A percentile compares a stretch with the other conserved stretches of the same genome.
Conservation (phyloP, 2,113 vertebrate genomes). For the Hydropotes inermis region DNA sequence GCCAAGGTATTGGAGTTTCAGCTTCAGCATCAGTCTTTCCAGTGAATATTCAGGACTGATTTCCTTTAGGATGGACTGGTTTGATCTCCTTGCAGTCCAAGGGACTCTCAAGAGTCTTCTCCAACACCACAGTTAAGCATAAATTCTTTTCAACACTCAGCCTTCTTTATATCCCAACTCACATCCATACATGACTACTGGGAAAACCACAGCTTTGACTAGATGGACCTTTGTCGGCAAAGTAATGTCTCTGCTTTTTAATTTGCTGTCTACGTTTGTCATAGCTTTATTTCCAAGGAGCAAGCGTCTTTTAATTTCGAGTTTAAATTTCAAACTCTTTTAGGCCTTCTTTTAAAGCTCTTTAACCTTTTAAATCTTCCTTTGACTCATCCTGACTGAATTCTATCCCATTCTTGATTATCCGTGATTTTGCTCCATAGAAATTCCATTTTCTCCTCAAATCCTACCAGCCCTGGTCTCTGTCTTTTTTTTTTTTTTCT, state of each 20-base stretch:
- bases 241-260: background rate
- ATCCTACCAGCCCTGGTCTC: background rate
- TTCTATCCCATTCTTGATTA: background rate
- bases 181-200: background rate
- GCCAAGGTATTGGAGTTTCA: background rate
- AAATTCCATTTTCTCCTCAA: background rate
- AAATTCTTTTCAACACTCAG: background rate
- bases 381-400: background rate
- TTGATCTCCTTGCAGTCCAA: background rate
- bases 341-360: background rate
- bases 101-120: background rate
- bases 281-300: background rate
- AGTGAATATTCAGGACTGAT: background rate
- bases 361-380: background rate
- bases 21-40: background rate
- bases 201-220: background rate
- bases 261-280: background rate
- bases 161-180: background rate
- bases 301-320: background rate
- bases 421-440: accelerated
- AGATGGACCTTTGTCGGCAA: background rate
- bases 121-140: background rate
- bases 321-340: background rate
- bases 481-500: background rate
- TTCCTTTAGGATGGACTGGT: background rate